These are phyloP conservation scores for Drosophila subquinaria DNA, from an alignment of 2,888 invertebrate genomes.

Conservation along the genomic window DNA sequence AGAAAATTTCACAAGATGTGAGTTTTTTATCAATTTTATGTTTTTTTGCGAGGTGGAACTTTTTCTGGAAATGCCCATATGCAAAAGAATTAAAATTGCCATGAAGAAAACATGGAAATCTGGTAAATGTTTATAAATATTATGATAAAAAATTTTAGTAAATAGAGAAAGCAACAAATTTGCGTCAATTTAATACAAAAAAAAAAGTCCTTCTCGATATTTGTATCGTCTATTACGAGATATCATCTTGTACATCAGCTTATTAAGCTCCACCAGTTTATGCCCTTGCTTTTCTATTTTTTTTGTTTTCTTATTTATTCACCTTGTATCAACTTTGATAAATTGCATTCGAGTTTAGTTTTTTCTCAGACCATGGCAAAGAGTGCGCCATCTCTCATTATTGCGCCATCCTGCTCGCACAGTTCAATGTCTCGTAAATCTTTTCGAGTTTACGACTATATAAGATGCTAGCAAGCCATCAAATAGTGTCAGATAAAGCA, in stretches of 20 bases:
- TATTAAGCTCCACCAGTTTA: neutral
- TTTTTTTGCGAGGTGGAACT: no score
- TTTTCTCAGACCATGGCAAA: constrained; percentile 29
- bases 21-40: no score
- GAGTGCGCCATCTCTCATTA: constrained; percentile 10
- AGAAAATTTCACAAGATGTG: no score
- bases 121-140: no score
- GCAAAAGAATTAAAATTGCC: no score
- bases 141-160: no score
- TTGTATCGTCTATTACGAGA: neutral
- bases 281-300: neutral
- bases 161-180: no score
- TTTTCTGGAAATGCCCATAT: no score
- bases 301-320: constrained; percentile 19
- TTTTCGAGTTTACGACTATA: constrained; percentile 53
- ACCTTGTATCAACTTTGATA: constrained; percentile 50
- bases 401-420: constrained; percentile 29
- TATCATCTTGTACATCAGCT: constrained; percentile 18
- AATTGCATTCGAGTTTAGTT: constrained; percentile 56
- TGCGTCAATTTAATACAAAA: no score
- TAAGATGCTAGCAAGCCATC: constrained; percentile 48
- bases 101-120: no score
- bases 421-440: constrained; percentile 72
- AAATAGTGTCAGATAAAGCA: constrained; percentile 64
- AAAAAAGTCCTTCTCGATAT: no score